Evolutionary conservation across 2,888 invertebrate species (phyloP).

Genomic region (Perithous albicinctus): DNA sequence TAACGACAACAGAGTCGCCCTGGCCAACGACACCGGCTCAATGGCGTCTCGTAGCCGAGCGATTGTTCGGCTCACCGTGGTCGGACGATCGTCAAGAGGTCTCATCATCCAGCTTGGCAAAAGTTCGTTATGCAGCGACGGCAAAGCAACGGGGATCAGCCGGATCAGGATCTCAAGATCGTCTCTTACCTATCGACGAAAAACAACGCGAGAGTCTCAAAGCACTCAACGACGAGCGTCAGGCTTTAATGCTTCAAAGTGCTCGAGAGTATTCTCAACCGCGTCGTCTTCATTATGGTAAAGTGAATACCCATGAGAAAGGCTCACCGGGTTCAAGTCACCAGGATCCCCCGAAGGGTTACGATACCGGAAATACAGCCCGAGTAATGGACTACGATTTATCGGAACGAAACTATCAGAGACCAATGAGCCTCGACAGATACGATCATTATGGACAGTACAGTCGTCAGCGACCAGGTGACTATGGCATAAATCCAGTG

Average conservation of each 20-base stretch:
- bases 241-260: constrained; percentile 70
- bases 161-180: constrained; percentile 52
- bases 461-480: constrained; percentile 48
- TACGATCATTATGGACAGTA: constrained; percentile 67
- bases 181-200: constrained; percentile 67
- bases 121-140: constrained; percentile 68
- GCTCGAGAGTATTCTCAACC: constrained; percentile 72
- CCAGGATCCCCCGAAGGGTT: constrained; percentile 57
- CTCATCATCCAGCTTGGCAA: constrained; percentile 52
- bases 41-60: constrained; percentile 77
- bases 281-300: constrained; percentile 76
- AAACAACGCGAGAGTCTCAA: constrained; percentile 71
- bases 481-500: constrained; percentile 47
- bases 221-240: constrained; percentile 71
- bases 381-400: constrained; percentile 71
- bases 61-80: constrained; percentile 74
- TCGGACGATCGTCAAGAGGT: constrained; percentile 58
- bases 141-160: constrained; percentile 64
- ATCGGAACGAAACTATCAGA: constrained; percentile 65
- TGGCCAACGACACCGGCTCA: constrained; percentile 72
- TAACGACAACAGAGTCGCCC: constrained; percentile 70
- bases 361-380: constrained; percentile 60
- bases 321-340: constrained; percentile 65
- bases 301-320: constrained; percentile 74
- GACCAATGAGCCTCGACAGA: constrained; percentile 43